Evolutionary conservation across 1,140 invertebrate species (phyloP).

Genomic region (Oedothorax gibbosus): DNA sequence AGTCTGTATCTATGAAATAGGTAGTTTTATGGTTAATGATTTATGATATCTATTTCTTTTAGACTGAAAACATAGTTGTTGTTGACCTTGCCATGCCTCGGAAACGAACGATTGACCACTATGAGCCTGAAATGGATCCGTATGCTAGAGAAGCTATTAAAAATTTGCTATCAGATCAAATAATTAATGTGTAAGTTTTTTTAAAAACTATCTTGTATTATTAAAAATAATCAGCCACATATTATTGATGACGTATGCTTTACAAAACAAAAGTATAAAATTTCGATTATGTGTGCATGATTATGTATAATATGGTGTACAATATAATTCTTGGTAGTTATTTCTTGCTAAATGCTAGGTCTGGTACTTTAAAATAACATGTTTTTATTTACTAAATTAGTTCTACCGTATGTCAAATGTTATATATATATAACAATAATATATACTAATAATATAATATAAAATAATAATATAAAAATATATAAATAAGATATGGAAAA

Average conservation of each 20-base stretch:
- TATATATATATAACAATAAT: no score
- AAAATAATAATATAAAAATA: no score
- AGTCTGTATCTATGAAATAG: no score
- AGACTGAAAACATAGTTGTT: slow-evolving; percentile 46
- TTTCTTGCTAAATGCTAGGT: background rate
- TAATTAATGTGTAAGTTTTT: slow-evolving; percentile 43
- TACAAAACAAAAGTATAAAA: background rate
- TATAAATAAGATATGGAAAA: no score
- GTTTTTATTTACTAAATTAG: no score
- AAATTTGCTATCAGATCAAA: slow-evolving; percentile 26
- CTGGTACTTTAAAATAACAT: no score
- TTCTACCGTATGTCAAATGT: no score
- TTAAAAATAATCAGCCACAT: no score
- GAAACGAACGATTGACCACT: slow-evolving; percentile 37
- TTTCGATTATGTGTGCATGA: background rate
- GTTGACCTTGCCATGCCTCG: slow-evolving; percentile 37
- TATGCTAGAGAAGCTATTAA: slow-evolving; percentile 53
- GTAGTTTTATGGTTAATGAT: background rate
- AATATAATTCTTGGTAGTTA: no score
- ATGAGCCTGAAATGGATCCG: slow-evolving; percentile 50
- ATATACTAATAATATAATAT: no score
- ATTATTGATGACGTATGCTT: background rate
- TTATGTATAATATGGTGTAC: no score
- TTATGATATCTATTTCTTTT: background rate
- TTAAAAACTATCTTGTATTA: no score